Percentiles rank a stretch among this genome's conserved stretches.
Conservation (phyloP, 2,797 vertebrate species). For the Danio albolineatus region DNA sequence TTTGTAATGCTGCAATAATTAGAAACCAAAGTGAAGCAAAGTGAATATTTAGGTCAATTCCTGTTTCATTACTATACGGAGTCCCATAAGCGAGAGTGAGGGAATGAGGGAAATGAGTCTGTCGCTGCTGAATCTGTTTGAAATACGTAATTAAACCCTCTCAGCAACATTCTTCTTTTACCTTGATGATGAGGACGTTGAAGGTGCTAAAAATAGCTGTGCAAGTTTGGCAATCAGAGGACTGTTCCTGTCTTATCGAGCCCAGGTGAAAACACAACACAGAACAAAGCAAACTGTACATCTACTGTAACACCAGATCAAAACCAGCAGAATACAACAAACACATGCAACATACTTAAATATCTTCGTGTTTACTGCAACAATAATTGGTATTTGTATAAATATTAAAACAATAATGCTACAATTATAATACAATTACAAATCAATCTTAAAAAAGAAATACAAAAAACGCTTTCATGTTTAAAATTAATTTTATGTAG, state of each 20-base stretch:
- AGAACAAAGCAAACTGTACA: neutral
- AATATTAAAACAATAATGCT: neutral
- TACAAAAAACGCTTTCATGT: too few relatives aligned
- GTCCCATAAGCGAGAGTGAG: slow-evolving; percentile 12
- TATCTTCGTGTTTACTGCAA: neutral
- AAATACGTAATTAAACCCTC: slow-evolving; percentile 17
- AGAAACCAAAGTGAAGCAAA: slow-evolving; percentile 32
- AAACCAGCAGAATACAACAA: neutral
- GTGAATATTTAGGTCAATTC: slow-evolving; percentile 34
- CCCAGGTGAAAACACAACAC: slow-evolving; percentile 32
- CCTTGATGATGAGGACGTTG: slow-evolving; percentile 38
- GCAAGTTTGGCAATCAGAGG: slow-evolving; percentile 14
- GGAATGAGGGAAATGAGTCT: slow-evolving; percentile 17
- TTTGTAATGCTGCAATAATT: slow-evolving; percentile 41
- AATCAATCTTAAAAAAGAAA: too few relatives aligned
- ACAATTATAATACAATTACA: neutral
- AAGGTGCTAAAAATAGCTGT: slow-evolving; percentile 41
- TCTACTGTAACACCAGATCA: neutral
- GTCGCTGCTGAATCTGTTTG: slow-evolving; percentile 22
- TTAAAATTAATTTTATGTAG: too few relatives aligned
- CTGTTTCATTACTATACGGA: slow-evolving; percentile 21
- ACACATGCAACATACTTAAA: neutral
- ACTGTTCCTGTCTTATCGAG: slow-evolving; percentile 47
- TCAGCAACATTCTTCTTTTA: slow-evolving; percentile 31
- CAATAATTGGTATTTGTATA: neutral